These are phyloP conservation scores for Yponomeuta plumbellus DNA, from an alignment of 2,888 invertebrate species.

Conservation along the genomic window DNA sequence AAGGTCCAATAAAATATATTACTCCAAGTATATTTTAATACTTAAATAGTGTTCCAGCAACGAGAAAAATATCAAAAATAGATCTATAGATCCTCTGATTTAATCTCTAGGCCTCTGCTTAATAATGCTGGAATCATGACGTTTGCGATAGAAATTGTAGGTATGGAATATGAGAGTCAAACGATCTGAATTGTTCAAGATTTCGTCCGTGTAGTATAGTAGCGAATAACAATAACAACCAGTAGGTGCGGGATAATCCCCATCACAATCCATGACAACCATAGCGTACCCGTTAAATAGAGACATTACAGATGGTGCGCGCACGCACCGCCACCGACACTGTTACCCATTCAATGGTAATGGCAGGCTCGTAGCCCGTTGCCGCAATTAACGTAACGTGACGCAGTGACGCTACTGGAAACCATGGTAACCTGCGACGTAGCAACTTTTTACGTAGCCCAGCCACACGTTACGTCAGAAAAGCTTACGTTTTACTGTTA, in stretches of 20 bases:
- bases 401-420: constrained; percentile 18
- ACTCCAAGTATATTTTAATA: no score
- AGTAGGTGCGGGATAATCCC: neutral
- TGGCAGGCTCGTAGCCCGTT: constrained; percentile 25
- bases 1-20: no score
- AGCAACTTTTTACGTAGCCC: neutral
- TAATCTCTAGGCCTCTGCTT: no score
- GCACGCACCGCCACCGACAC: constrained; percentile 23
- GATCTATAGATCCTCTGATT: no score
- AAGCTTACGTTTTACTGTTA: constrained; percentile 9
- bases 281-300: neutral
- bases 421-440: neutral
- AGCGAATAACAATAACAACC: neutral
- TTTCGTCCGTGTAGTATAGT: neutral
- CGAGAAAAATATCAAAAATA: no score
- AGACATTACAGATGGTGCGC: neutral
- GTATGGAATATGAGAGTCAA: no score
- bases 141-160: no score
- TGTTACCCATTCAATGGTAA: constrained; percentile 49
- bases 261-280: neutral
- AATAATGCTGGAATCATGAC: no score
- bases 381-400: constrained; percentile 24
- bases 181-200: no score
- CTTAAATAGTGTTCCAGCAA: no score
- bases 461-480: constrained; percentile 4